Percentiles rank a stretch among this genome's conserved stretches.
phyloP scores from a whole-genome alignment of 2,797 vertebrate species.

The Eulemur albifrons region DNA sequence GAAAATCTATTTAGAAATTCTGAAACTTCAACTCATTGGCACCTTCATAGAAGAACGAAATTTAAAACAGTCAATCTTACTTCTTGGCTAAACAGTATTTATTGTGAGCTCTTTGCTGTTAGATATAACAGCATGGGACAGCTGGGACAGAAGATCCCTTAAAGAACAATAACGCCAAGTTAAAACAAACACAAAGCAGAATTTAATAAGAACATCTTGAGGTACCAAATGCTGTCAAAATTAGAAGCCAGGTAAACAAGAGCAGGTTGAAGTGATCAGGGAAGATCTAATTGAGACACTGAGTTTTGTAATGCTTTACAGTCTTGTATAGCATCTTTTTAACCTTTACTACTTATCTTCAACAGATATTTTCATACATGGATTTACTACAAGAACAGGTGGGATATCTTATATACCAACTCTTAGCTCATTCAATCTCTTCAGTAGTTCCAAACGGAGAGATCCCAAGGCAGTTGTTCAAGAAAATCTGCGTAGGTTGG shows the following conservation, averaged over 20 bases:
- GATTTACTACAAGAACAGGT: constrained; percentile 92
- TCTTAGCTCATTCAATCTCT: constrained; percentile 93
- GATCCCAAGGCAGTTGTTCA: constrained; percentile 89
- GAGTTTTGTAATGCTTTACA: not conserved
- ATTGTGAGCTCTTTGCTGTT: not conserved
- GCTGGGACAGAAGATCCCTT: not conserved
- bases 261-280: not conserved
- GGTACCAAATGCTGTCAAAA: not conserved
- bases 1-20: constrained; percentile 28
- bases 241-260: not conserved
- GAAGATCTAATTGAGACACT: not conserved
- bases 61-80: not conserved
- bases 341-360: constrained; percentile 41
- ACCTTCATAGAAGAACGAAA: not conserved
- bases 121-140: not conserved
- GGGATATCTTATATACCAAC: constrained; percentile 92
- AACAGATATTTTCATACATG: constrained; percentile 91
- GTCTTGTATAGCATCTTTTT: not conserved
- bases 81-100: not conserved
- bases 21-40: not conserved
- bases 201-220: not conserved
- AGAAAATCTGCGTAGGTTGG: constrained; percentile 93
- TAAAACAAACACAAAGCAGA: constrained; percentile 31
- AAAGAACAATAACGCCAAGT: not conserved
- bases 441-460: constrained; percentile 89